Evolutionary conservation across 64 coral and sea anemone species (phyloP).

Genomic region (Montipora sp.): DNA sequence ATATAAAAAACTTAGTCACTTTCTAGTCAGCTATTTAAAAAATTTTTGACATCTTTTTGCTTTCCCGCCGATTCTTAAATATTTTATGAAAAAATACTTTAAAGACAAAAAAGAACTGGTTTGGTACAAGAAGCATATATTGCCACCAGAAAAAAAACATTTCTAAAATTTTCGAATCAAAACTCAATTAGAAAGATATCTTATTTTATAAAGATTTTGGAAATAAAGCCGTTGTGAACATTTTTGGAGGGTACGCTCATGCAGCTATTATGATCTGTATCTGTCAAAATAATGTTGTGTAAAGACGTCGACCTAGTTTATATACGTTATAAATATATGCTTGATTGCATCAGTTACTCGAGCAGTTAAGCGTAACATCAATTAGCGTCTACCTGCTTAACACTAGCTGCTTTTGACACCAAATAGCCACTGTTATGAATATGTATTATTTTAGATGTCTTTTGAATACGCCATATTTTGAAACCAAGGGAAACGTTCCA

Average conservation of each 20-base stretch:
- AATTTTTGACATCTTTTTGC: constrained; percentile 40
- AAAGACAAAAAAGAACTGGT: constrained; percentile 42
- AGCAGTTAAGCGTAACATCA: constrained; percentile 18
- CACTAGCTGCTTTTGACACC: constrained; percentile 31
- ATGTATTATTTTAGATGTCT: constrained; percentile 17
- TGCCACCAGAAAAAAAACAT: constrained; percentile 17
- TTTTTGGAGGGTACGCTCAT: not conserved
- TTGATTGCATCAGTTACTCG: constrained; percentile 28
- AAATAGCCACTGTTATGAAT: constrained; percentile 22
- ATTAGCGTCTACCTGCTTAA: constrained; percentile 15
- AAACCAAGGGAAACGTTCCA: not conserved
- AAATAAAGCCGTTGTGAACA: not conserved
- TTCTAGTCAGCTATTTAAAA: not conserved
- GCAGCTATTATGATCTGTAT: not conserved
- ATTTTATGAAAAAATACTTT: constrained; percentile 44
- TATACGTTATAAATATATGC: not conserved
- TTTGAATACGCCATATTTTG: not conserved
- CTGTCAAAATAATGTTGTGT: not conserved
- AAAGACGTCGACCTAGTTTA: not conserved
- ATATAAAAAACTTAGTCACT: not conserved
- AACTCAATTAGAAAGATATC: not conserved
- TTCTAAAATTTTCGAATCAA: not conserved
- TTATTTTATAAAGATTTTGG: not conserved
- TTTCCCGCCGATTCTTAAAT: constrained; percentile 10
- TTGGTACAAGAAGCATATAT: not conserved